A percentile compares a stretch with the other conserved stretches of the same genome.
phyloP scores from a whole-genome alignment of 2,888 invertebrate genomes.

The Lepidonotus clava region DNA sequence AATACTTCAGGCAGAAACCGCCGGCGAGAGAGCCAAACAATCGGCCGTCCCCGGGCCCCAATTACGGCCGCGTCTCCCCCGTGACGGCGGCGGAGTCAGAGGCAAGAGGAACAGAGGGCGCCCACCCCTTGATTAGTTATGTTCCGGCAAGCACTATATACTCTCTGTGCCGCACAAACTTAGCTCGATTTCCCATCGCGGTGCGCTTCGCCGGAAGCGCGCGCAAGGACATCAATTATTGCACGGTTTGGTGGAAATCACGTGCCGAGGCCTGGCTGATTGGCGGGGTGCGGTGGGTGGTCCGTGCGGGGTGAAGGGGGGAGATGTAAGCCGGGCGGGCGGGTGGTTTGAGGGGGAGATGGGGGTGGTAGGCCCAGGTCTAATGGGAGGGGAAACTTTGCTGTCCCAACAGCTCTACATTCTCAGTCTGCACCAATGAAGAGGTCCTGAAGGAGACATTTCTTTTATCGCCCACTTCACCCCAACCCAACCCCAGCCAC shows the following conservation, averaged over 20 bases:
- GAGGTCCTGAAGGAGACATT: too few relatives aligned
- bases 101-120: slow-evolving; percentile 15
- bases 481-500: too few relatives aligned
- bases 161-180: slow-evolving; percentile 47
- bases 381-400: not conserved
- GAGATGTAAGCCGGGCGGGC: not conserved
- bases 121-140: slow-evolving; percentile 32
- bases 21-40: slow-evolving; percentile 47
- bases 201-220: slow-evolving; percentile 42
- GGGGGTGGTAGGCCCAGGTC: not conserved
- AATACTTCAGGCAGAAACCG: slow-evolving; percentile 51
- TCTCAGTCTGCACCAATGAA: too few relatives aligned
- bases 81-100: slow-evolving; percentile 34
- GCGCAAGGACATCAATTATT: slow-evolving; percentile 49
- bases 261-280: slow-evolving; percentile 36
- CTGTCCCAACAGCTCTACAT: too few relatives aligned
- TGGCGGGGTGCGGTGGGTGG: slow-evolving; percentile 20
- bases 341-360: not conserved
- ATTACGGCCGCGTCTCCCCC: slow-evolving; percentile 20
- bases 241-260: slow-evolving; percentile 34
- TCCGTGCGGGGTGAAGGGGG: not conserved
- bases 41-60: slow-evolving; percentile 37
- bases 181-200: slow-evolving; percentile 49
- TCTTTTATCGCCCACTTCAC: too few relatives aligned
- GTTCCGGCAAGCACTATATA: slow-evolving; percentile 1